These are phyloP conservation scores for Conops quadrifasciatus DNA, from an alignment of 2,888 invertebrate species.

Conservation along the genomic window DNA sequence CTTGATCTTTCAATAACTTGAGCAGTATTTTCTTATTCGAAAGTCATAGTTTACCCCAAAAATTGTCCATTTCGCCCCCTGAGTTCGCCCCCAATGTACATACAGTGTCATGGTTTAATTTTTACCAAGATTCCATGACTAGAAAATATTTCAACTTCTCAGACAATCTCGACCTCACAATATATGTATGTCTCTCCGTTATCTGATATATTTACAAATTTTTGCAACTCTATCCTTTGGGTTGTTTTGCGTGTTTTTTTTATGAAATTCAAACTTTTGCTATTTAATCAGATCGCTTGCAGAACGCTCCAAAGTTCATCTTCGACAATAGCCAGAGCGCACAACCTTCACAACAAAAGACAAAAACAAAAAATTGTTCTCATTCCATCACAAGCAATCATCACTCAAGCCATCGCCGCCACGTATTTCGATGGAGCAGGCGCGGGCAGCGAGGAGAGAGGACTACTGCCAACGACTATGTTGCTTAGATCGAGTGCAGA, in stretches of 20 bases:
- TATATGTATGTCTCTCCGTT: too few relatives aligned
- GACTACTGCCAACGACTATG: background rate
- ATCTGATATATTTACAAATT: too few relatives aligned
- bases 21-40: too few relatives aligned
- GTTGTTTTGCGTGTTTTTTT: background rate
- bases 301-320: conserved; percentile 12
- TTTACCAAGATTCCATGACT: too few relatives aligned
- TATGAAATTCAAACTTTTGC: conserved; percentile 9
- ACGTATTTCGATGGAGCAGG: background rate
- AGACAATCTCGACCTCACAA: too few relatives aligned
- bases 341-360: background rate
- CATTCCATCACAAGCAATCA: conserved; percentile 30
- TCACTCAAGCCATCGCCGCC: conserved; percentile 24
- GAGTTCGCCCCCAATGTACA: too few relatives aligned
- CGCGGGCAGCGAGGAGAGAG: background rate
- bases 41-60: too few relatives aligned
- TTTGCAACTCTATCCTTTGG: too few relatives aligned
- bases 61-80: too few relatives aligned
- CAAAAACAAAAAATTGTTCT: conserved; percentile 14
- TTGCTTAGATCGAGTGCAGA: conserved; percentile 13
- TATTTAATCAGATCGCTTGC: conserved; percentile 20
- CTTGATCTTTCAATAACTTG: too few relatives aligned
- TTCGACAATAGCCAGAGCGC: conserved; percentile 14
- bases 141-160: too few relatives aligned
- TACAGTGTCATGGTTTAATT: too few relatives aligned